Evolutionary conservation across 2,888 invertebrate genomes (phyloP).

Genomic region (Rambutsinella grinnellia): DNA sequence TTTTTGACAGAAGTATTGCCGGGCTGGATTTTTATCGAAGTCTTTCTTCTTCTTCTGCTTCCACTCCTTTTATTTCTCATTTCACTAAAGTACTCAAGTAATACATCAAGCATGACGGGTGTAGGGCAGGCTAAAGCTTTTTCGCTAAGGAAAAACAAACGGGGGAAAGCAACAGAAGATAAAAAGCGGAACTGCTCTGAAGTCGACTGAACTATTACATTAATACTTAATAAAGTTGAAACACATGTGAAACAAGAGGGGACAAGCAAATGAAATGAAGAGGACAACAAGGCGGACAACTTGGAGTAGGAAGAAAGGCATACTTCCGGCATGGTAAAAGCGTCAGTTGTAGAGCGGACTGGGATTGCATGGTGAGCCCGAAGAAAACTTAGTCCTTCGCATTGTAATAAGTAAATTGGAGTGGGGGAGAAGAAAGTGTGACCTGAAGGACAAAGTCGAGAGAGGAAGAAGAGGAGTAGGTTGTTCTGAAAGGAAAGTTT

Average conservation of each 20-base stretch:
- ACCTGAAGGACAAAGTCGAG: constrained; percentile 17
- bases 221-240: constrained; percentile 37
- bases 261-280: constrained; percentile 4
- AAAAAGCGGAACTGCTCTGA: not conserved
- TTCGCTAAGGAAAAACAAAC: not conserved
- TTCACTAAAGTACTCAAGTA: not conserved
- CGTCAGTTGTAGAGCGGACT: constrained; percentile 22
- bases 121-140: not conserved
- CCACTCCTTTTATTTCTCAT: not conserved
- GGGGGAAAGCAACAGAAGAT: not conserved
- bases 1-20: too few species aligned
- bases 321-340: constrained; percentile 30
- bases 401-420: not conserved
- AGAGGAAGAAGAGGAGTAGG: not conserved
- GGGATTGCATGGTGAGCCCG: not conserved
- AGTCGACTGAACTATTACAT: not conserved
- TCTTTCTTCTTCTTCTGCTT: too few species aligned
- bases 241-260: constrained; percentile 22
- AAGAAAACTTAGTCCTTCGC: not conserved
- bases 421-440: not conserved
- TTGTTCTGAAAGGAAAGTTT: not conserved
- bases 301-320: constrained; percentile 1
- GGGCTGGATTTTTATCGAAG: too few species aligned
- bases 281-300: not conserved
- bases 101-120: not conserved